A percentile compares a stretch with the other conserved stretches of the same genome.
Conservation (phyloP, 2,888 invertebrate genomes). For the Andrena bucephala region DNA sequence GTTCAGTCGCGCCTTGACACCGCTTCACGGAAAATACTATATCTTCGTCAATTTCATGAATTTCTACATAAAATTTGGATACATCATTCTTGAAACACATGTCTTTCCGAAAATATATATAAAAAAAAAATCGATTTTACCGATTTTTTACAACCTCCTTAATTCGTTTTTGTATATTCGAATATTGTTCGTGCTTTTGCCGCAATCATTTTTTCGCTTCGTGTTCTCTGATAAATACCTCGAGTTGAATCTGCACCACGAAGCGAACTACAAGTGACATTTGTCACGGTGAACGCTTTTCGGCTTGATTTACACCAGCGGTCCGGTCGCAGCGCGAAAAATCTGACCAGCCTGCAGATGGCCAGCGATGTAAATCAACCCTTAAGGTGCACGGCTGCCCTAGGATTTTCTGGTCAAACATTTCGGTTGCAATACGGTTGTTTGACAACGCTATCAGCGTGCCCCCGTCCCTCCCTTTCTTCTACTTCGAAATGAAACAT, state of each 20-base stretch:
- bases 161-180: neutral
- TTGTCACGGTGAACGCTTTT: constrained; percentile 1
- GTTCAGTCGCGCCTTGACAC: no score
- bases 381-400: neutral
- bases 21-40: no score
- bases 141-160: no score
- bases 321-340: neutral
- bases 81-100: no score
- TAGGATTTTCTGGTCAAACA: neutral
- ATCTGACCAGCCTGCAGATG: neutral
- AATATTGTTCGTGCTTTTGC: neutral
- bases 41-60: no score
- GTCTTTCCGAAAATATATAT: no score
- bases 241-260: neutral
- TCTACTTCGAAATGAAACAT: neutral
- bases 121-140: no score
- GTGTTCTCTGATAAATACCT: neutral
- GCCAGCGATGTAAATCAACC: neutral
- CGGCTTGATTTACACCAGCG: constrained; percentile 8
- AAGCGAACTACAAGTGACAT: constrained; percentile 7
- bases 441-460: no score
- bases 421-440: neutral
- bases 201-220: neutral
- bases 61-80: no score
- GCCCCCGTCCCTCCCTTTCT: no score